phyloP scores from a whole-genome alignment of 1,140 invertebrate genomes.

The Drosophila tsacasi region DNA sequence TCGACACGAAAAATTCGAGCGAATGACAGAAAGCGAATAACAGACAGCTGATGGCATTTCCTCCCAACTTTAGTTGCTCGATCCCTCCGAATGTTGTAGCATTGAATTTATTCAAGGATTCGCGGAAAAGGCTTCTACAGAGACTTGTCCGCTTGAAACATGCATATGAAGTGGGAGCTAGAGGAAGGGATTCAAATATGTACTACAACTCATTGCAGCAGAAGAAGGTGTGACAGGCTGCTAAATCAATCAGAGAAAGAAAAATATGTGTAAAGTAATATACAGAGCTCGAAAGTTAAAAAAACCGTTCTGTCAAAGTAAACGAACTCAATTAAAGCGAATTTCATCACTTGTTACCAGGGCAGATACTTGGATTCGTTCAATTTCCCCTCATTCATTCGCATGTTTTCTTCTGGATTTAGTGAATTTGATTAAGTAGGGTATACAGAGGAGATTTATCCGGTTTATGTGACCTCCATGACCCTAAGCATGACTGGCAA shows the following conservation, averaged over 20 bases:
- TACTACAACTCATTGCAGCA: too few relatives aligned
- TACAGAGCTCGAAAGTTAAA: too few relatives aligned
- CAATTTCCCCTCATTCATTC: conserved; percentile 26
- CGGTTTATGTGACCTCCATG: too few relatives aligned
- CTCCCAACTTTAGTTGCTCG: background rate
- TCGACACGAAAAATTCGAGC: conserved; percentile 2
- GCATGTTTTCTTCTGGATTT: conserved; percentile 7
- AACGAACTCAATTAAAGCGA: conserved; percentile 27
- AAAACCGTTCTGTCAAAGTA: conserved; percentile 6
- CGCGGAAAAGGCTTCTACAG: background rate
- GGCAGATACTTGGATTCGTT: conserved; percentile 33
- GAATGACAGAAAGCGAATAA: too few relatives aligned
- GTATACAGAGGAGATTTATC: too few relatives aligned
- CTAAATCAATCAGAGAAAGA: too few relatives aligned
- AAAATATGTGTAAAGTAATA: too few relatives aligned
- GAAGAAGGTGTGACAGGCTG: too few relatives aligned
- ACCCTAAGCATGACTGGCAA: too few relatives aligned
- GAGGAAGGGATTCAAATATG: background rate
- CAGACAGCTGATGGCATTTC: too few relatives aligned
- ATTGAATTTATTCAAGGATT: background rate
- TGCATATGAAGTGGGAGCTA: conserved; percentile 3
- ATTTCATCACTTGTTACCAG: conserved; percentile 33
- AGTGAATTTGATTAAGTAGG: conserved; percentile 51
- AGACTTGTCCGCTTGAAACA: background rate
- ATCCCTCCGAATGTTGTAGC: background rate